A percentile compares a stretch with the other conserved stretches of the same genome.
Evolutionary conservation across 2,113 vertebrate genomes (phyloP).

Genomic region (Ancistrus triradiatus): DNA sequence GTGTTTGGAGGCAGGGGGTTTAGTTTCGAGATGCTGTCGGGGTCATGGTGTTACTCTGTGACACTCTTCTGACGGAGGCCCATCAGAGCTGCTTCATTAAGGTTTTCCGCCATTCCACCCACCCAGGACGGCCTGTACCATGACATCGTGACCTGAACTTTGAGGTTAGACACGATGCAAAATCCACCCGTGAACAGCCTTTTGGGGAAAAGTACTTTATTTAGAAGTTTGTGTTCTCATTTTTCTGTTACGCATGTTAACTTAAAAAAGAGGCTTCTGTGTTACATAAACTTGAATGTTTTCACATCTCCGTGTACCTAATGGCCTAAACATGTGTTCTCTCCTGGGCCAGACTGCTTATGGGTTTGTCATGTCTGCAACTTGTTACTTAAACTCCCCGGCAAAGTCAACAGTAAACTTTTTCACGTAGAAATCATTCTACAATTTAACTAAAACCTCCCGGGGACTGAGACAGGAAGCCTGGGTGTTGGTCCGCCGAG

Average conservation of each 20-base stretch:
- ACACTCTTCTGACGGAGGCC: slow-evolving; percentile 25
- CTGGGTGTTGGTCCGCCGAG: background rate
- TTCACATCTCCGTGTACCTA: slow-evolving; percentile 15
- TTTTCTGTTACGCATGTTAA: slow-evolving; percentile 11
- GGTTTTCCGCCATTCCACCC: slow-evolving; percentile 42
- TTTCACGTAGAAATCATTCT: background rate
- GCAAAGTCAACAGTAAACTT: slow-evolving; percentile 8
- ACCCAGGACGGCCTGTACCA: slow-evolving; percentile 33
- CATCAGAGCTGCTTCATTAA: slow-evolving; percentile 41
- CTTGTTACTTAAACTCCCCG: slow-evolving; percentile 12
- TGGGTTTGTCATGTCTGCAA: slow-evolving; percentile 23
- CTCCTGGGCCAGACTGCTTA: slow-evolving; percentile 14
- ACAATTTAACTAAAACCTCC: background rate
- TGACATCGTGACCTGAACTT: slow-evolving; percentile 32
- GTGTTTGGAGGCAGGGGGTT: slow-evolving; percentile 2
- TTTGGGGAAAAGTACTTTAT: background rate
- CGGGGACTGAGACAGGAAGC: background rate
- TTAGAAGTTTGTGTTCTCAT: background rate
- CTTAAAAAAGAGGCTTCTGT: background rate
- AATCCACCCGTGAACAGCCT: background rate
- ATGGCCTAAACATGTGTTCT: slow-evolving; percentile 29
- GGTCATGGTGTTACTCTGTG: slow-evolving; percentile 29
- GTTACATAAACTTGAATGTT: background rate
- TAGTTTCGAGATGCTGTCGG: slow-evolving; percentile 31
- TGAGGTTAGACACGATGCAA: slow-evolving; percentile 28